A percentile compares a stretch with the other conserved stretches of the same genome.
phyloP scores from a whole-genome alignment of 37 sponge, comb jelly and placozoan species.

The Axinella damicornis region DNA sequence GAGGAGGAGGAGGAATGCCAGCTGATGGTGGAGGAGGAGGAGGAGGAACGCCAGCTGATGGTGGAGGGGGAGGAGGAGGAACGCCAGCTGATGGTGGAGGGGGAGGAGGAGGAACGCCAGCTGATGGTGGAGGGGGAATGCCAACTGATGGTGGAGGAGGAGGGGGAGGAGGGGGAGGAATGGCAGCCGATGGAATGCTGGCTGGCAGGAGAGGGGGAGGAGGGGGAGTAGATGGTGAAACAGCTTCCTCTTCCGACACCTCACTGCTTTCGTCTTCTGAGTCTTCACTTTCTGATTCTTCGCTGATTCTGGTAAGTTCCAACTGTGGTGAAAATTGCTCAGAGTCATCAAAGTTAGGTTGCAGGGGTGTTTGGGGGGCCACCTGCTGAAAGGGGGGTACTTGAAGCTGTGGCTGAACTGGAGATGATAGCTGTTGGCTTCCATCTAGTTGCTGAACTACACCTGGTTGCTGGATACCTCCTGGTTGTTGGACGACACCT shows the following conservation, averaged over 20 bases:
- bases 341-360: slow-evolving; percentile 27
- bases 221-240: slow-evolving; percentile 8
- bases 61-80: slow-evolving; percentile 5
- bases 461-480: slow-evolving; percentile 1
- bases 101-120: slow-evolving; percentile 30
- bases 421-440: not conserved
- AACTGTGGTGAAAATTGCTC: not conserved
- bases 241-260: not conserved
- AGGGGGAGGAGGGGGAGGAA: slow-evolving; percentile 13
- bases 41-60: not conserved
- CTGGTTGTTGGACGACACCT: not conserved
- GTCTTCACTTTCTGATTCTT: not conserved
- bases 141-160: slow-evolving; percentile 34
- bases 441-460: slow-evolving; percentile 1
- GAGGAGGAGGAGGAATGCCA: not conserved
- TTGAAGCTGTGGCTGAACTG: not conserved
- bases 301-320: slow-evolving; percentile 15
- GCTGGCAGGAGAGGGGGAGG: too few species aligned
- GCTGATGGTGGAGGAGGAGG: slow-evolving; percentile 45
- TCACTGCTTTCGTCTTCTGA: not conserved
- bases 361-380: too few species aligned
- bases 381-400: too few species aligned
- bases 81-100: slow-evolving; percentile 21
- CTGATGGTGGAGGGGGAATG: slow-evolving; percentile 20
- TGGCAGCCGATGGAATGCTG: too few species aligned